A percentile compares a stretch with the other conserved stretches of the same genome.
These are phyloP conservation scores for Spea multiplicata DNA, from an alignment of 2,113 vertebrate genomes.

Conservation along the genomic window DNA sequence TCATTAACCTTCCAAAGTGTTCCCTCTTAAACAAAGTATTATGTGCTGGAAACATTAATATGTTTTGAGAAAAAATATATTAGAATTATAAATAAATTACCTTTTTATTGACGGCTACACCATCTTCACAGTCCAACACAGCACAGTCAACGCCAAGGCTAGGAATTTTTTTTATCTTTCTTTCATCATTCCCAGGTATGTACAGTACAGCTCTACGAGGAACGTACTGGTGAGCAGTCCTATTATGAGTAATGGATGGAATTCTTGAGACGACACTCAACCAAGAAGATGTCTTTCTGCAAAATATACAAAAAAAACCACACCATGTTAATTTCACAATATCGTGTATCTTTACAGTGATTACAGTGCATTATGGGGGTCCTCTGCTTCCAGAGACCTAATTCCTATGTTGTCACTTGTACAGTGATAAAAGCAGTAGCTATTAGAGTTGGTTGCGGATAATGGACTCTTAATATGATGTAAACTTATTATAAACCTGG, in stretches of 20 bases:
- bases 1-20: no score
- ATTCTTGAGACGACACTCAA: conserved; percentile 47
- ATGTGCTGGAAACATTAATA: no score
- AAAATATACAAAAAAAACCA: not conserved
- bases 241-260: conserved; percentile 34
- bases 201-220: conserved; percentile 92
- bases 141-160: conserved; percentile 87
- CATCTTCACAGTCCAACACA: conserved; percentile 94
- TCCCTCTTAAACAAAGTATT: no score
- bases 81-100: conserved; percentile 61
- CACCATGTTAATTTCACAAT: no score
- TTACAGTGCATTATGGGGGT: not conserved
- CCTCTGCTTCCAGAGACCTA: no score
- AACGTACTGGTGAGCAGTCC: conserved; percentile 71
- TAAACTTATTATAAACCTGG: no score
- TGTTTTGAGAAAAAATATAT: not conserved
- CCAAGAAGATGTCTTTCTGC: conserved; percentile 55
- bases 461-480: no score
- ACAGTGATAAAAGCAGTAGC: no score
- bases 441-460: no score
- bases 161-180: conserved; percentile 88
- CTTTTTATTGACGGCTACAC: conserved; percentile 92
- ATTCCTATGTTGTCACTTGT: no score
- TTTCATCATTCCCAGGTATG: conserved; percentile 89
- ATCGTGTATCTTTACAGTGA: no score